These are phyloP conservation scores for Enhydra lutris DNA, from an alignment of 2,113 vertebrate species.

Conservation along the genomic window DNA sequence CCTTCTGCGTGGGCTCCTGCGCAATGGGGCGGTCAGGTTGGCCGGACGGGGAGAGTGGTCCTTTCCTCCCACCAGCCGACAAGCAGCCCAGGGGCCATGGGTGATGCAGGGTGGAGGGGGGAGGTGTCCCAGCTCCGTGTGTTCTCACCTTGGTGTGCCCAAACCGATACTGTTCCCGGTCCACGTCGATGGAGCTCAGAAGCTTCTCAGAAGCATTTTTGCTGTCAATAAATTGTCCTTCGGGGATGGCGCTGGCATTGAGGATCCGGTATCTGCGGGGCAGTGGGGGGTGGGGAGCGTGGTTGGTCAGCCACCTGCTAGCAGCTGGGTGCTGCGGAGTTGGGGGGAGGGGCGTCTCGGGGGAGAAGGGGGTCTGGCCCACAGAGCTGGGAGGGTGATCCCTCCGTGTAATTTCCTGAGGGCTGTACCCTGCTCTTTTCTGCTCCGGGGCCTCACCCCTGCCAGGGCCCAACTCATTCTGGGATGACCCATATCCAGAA, in stretches of 20 bases:
- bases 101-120: not conserved
- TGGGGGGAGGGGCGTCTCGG: accelerated
- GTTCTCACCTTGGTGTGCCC: constrained; percentile 89
- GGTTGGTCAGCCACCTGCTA: not conserved
- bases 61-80: not conserved
- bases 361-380: not conserved
- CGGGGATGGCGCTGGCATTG: constrained; percentile 88
- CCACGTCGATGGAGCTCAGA: constrained; percentile 88
- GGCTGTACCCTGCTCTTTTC: not conserved
- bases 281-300: not conserved
- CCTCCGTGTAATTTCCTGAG: not conserved
- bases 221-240: constrained; percentile 88
- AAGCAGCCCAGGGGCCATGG: not conserved
- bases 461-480: not conserved
- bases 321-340: accelerated
- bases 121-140: accelerated
- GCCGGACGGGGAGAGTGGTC: accelerated
- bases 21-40: accelerated
- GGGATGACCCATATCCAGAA: not conserved
- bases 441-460: not conserved
- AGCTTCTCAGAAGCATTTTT: constrained; percentile 88
- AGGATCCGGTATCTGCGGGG: constrained; percentile 87
- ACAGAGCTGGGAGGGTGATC: not conserved
- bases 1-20: not conserved
- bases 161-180: constrained; percentile 88